These are phyloP conservation scores for Paramormyrops hopkinsi DNA, from an alignment of 2,797 vertebrate genomes.

Conservation along the genomic window DNA sequence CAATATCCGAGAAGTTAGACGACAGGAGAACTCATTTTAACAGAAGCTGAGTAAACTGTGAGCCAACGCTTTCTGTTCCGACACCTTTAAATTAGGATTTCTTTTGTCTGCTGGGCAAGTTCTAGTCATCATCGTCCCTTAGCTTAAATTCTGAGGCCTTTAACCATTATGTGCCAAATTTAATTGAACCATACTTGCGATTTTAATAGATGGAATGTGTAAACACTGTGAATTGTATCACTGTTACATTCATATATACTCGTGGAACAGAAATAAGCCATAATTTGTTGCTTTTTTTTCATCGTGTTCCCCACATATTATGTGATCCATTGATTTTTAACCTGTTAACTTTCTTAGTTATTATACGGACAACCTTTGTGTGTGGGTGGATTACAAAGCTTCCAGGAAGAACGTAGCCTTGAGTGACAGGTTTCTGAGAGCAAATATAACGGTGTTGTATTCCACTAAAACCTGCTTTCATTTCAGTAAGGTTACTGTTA, in stretches of 20 bases:
- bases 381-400: background rate
- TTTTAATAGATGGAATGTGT: slow-evolving; percentile 57
- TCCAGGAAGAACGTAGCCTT: slow-evolving; percentile 8
- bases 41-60: background rate
- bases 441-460: slow-evolving; percentile 37
- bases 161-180: slow-evolving; percentile 65
- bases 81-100: background rate
- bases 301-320: background rate
- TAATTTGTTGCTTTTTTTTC: slow-evolving; percentile 33
- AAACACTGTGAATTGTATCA: slow-evolving; percentile 41
- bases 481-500: slow-evolving; percentile 37
- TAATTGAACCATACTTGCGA: slow-evolving; percentile 44
- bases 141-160: slow-evolving; percentile 63
- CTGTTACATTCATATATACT: slow-evolving; percentile 41
- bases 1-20: background rate
- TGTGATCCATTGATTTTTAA: background rate
- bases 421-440: slow-evolving; percentile 28
- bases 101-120: background rate
- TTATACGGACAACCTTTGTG: background rate
- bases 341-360: background rate
- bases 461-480: slow-evolving; percentile 40
- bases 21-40: background rate
- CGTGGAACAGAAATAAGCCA: slow-evolving; percentile 41
- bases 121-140: slow-evolving; percentile 34
- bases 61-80: background rate